Base-by-base conservation (phyloP, 2,888 invertebrate genomes). In the Eulithis testata region DNA sequence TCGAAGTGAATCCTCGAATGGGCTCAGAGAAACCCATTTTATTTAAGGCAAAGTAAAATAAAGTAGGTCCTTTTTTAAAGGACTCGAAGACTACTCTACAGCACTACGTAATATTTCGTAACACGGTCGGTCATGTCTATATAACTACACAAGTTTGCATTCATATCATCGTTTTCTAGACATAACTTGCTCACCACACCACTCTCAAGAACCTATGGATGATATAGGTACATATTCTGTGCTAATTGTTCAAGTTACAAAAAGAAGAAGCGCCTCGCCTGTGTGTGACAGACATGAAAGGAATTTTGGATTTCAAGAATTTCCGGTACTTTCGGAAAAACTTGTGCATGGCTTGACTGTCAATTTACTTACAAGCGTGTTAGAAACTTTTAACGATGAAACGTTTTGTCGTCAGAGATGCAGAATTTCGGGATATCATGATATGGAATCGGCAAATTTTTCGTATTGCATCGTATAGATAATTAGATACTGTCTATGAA, bases 321-420 rank as follows among this genome's bases (percentile, higher is more conserved):
- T 40, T 9, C 40, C 4, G 3, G n/a, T 44, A 43, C 55, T 62
- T 60, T n/a, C 43, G 55, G 52, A 60, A 27, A 40, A 60, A 52
- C 11, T 60, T 53, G 45, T 12, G 31, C 27, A 8, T 9, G 43
- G 14, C 52, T 3, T 50, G 50, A 21, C 31, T 56, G 51, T 47
- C 56, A 55, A 55, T 43, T 59, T 45, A 44, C 53, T 62, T 54
- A 54, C 54, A 62, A 55, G 45, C 47, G 40, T 55, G 59, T 52
- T 47, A 52, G 43, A 60, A 66, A 66, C 52, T 66, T 66, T 63
- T 66, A 66, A 63, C 63, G 59, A 63, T 47, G 40, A 31, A 6
- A 31, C 31, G 6, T 31, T 3, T 31, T 31, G 31, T 31, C 31
- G 4, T 31, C 31, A 31, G 31, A 31, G 4, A 31, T 4, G 21